phyloP scores from a whole-genome alignment of 2,888 invertebrate genomes.

The Melangyna quadrimaculata region DNA sequence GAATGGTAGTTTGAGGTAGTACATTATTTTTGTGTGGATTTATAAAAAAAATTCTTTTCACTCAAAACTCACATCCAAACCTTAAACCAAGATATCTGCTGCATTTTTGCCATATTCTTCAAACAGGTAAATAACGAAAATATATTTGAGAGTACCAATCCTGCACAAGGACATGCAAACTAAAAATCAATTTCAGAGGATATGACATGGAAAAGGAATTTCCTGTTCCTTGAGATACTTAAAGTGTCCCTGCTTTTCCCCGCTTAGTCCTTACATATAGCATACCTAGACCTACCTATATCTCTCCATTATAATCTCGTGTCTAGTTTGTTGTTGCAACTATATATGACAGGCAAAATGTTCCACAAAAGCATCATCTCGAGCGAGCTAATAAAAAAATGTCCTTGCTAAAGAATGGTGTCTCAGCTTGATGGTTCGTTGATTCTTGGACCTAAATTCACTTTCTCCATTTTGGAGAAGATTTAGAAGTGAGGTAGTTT shows the following conservation, averaged over 20 bases:
- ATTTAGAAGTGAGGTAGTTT: not conserved
- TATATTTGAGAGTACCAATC: slow-evolving; percentile 50
- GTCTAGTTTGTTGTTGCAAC: slow-evolving; percentile 47
- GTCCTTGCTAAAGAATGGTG: slow-evolving; percentile 47
- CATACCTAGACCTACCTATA: not conserved
- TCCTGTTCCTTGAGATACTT: slow-evolving; percentile 35
- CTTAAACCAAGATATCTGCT: slow-evolving; percentile 42
- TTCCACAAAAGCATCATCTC: slow-evolving; percentile 24
- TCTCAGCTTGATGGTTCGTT: slow-evolving; percentile 67
- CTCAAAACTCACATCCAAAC: slow-evolving; percentile 36
- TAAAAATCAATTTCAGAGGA: slow-evolving; percentile 67
- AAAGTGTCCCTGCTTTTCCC: slow-evolving; percentile 1
- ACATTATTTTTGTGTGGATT: slow-evolving; percentile 1
- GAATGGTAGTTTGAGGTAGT: slow-evolving; percentile 21
- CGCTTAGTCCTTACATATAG: not conserved
- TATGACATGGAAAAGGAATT: slow-evolving; percentile 60
- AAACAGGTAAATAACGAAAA: slow-evolving; percentile 55
- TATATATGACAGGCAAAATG: slow-evolving; percentile 32
- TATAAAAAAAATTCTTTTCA: slow-evolving; percentile 21
- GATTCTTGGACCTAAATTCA: slow-evolving; percentile 64
- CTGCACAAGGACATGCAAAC: slow-evolving; percentile 61
- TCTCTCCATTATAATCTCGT: slow-evolving; percentile 35
- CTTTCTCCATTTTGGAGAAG: slow-evolving; percentile 62
- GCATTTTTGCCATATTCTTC: slow-evolving; percentile 46
- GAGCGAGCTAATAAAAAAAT: slow-evolving; percentile 61